Evolutionary conservation across 2,113 vertebrate genomes (phyloP).

Genomic region (Petaurus breviceps): DNA sequence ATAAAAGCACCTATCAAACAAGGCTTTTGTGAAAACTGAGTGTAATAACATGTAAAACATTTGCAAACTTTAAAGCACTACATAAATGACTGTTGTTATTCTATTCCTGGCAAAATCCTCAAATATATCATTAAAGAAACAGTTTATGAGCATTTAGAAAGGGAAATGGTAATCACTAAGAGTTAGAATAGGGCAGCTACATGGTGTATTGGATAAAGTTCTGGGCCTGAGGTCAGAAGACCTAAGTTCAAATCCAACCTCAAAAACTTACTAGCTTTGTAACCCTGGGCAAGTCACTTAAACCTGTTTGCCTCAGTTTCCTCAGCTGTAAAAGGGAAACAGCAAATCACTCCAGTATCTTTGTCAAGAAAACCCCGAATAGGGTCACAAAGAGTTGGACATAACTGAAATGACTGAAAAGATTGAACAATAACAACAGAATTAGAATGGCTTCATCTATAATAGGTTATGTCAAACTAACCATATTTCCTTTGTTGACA

Average conservation of each 20-base stretch:
- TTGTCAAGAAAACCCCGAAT: background rate
- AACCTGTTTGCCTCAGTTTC: background rate
- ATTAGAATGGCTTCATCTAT: background rate
- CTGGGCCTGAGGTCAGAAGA: background rate
- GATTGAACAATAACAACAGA: background rate
- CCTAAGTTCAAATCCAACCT: background rate
- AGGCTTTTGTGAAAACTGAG: background rate
- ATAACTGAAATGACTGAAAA: background rate
- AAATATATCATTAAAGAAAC: background rate
- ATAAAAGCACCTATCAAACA: background rate
- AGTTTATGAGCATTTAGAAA: background rate
- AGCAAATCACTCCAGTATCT: background rate
- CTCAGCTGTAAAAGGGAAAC: background rate
- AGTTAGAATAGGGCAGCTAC: background rate
- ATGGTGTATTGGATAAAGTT: background rate
- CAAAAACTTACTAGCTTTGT: background rate
- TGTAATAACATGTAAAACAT: background rate
- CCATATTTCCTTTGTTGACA: background rate
- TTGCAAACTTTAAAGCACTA: background rate
- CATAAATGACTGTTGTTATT: background rate
- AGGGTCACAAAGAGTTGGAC: background rate
- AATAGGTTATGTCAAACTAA: background rate
- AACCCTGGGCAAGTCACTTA: background rate
- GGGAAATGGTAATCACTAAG: background rate
- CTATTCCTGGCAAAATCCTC: background rate